Evolutionary conservation across 2,888 invertebrate genomes (phyloP).

Genomic region (Dolichopus griseipennis): DNA sequence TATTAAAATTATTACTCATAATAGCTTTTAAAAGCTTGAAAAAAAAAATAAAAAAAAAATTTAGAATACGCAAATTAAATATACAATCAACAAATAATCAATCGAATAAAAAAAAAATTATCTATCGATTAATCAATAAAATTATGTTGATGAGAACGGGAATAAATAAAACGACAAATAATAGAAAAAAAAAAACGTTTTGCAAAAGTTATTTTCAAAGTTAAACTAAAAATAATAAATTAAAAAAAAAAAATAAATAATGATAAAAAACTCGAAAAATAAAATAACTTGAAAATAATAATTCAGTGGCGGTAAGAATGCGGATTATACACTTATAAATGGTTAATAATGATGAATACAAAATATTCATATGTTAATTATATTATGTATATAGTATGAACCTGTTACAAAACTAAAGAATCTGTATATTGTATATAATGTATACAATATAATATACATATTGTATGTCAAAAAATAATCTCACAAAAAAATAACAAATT

Average conservation of each 20-base stretch:
- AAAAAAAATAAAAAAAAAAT: too few species aligned
- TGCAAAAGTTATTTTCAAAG: background rate
- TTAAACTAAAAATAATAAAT: background rate
- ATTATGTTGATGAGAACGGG: background rate
- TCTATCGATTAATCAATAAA: constrained; percentile 1
- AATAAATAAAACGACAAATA: background rate
- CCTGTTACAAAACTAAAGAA: background rate
- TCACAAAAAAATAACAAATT: background rate
- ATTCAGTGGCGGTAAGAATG: too few species aligned
- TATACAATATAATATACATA: background rate
- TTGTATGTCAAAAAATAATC: background rate
- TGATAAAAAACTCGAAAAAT: background rate
- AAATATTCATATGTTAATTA: background rate
- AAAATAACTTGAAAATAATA: too few species aligned
- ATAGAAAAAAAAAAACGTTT: background rate
- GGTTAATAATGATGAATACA: background rate
- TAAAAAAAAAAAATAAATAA: background rate
- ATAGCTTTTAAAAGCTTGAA: too few species aligned
- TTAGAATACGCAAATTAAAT: too few species aligned
- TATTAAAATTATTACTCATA: too few species aligned
- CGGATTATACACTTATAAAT: background rate
- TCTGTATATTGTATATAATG: too few species aligned
- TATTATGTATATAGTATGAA: too few species aligned
- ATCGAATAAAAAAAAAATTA: background rate
- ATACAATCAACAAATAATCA: too few species aligned